Percentiles rank a stretch among this genome's conserved stretches.
Conservation (phyloP, 2,888 invertebrate genomes). For the Branchipolynoe longqiensis region DNA sequence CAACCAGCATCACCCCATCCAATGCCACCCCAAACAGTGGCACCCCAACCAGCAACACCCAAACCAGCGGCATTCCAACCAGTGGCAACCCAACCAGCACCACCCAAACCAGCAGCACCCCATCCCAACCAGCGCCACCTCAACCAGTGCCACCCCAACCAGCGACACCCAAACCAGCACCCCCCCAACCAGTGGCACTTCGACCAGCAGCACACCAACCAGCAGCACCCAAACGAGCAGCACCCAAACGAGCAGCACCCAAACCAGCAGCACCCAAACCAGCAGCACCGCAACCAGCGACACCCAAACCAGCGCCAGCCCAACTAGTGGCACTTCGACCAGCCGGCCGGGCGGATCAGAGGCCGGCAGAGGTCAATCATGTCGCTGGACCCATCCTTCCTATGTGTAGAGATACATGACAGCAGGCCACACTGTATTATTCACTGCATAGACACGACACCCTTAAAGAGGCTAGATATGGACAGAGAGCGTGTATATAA, state of each 20-base stretch:
- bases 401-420: too few relatives aligned
- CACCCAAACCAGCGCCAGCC: not conserved
- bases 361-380: too few relatives aligned
- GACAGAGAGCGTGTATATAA: too few relatives aligned
- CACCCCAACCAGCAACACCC: not conserved
- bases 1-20: not conserved
- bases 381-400: too few relatives aligned
- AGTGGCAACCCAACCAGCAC: not conserved
- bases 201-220: too few relatives aligned
- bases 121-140: too few relatives aligned
- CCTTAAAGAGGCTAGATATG: too few relatives aligned
- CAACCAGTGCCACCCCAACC: not conserved
- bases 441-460: too few relatives aligned
- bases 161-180: not conserved
- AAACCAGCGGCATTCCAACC: not conserved
- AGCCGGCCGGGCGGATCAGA: too few relatives aligned
- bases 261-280: not conserved
- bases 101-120: not conserved
- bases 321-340: not conserved
- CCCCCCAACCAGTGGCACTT: too few relatives aligned
- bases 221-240: not conserved
- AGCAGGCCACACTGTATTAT: too few relatives aligned
- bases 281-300: not conserved
- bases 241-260: not conserved
- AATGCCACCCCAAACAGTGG: not conserved